phyloP scores from a whole-genome alignment of 2,888 invertebrate species.

The Ptilodon capucinus region DNA sequence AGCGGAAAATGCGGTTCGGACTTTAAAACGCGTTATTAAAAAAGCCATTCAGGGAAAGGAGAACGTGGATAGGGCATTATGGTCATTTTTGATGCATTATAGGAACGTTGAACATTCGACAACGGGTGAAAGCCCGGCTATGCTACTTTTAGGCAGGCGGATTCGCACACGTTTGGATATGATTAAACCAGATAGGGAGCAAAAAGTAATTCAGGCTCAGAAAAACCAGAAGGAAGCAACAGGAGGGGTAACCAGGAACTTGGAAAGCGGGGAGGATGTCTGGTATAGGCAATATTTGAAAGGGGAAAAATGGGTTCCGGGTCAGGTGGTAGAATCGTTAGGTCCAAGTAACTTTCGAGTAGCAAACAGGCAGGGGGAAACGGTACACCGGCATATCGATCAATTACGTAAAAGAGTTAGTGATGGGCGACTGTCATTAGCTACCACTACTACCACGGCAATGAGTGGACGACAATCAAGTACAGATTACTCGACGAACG shows the following conservation, averaged over 20 bases:
- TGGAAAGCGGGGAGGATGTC: neutral
- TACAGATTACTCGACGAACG: no score
- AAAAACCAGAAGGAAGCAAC: neutral
- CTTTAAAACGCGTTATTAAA: constrained; percentile 16
- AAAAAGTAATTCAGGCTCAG: neutral
- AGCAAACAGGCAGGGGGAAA: neutral
- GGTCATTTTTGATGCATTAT: neutral
- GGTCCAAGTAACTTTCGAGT: neutral
- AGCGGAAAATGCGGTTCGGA: constrained; percentile 22
- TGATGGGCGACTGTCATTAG: neutral
- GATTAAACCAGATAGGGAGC: constrained; percentile 1
- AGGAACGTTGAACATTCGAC: constrained; percentile 11
- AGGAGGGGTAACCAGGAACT: neutral
- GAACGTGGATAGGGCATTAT: constrained; percentile 3
- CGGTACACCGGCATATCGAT: neutral
- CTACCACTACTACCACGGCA: no score
- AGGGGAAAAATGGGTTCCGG: constrained; percentile 1
- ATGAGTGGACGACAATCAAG: no score
- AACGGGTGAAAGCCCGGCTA: constrained; percentile 10
- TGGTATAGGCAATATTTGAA: constrained; percentile 1
- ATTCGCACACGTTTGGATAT: constrained; percentile 6
- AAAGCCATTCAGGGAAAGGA: constrained; percentile 11
- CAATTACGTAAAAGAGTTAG: neutral
- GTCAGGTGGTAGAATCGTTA: neutral
- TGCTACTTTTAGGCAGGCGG: constrained; percentile 5